A percentile compares a stretch with the other conserved stretches of the same genome.
Evolutionary conservation across 2,888 invertebrate genomes (phyloP).

Genomic region (Caenorhabditis sp.): DNA sequence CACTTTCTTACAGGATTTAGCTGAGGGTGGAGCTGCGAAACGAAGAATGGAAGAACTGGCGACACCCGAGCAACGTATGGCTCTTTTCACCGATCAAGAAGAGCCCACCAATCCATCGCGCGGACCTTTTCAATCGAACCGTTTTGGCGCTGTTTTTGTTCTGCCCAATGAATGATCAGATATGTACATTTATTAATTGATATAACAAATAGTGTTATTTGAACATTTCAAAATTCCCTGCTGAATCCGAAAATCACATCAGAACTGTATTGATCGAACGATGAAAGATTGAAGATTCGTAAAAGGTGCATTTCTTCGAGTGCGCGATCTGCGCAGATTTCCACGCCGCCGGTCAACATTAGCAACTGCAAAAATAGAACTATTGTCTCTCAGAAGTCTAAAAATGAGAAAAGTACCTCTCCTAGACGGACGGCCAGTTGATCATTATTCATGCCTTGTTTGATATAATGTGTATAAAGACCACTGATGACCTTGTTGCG

Average conservation of each 20-base stretch:
- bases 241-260: constrained; percentile 44
- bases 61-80: constrained; percentile 16
- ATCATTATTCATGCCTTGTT: constrained; percentile 15
- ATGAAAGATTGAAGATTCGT: constrained; percentile 41
- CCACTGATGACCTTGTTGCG: constrained; percentile 41
- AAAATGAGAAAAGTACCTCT: constrained; percentile 12
- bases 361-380: constrained; percentile 37
- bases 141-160: constrained; percentile 37
- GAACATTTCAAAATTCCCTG: constrained; percentile 9
- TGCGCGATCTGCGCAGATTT: constrained; percentile 44
- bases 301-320: constrained; percentile 48
- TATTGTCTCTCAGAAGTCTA: too few relatives aligned
- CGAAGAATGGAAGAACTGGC: constrained; percentile 18
- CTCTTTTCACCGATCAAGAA: constrained; percentile 24
- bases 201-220: not conserved
- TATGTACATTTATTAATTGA: not conserved
- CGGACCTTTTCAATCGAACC: constrained; percentile 31
- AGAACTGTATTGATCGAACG: constrained; percentile 39
- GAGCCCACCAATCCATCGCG: constrained; percentile 20
- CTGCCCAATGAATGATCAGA: constrained; percentile 13
- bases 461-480: constrained; percentile 31
- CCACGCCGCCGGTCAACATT: constrained; percentile 40
- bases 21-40: constrained; percentile 6
- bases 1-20: not conserved
- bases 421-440: constrained; percentile 20